Evolutionary conservation across 35 echinoderm and acorn worm species (phyloP).

Genomic region (Ophioderma brevispina): DNA sequence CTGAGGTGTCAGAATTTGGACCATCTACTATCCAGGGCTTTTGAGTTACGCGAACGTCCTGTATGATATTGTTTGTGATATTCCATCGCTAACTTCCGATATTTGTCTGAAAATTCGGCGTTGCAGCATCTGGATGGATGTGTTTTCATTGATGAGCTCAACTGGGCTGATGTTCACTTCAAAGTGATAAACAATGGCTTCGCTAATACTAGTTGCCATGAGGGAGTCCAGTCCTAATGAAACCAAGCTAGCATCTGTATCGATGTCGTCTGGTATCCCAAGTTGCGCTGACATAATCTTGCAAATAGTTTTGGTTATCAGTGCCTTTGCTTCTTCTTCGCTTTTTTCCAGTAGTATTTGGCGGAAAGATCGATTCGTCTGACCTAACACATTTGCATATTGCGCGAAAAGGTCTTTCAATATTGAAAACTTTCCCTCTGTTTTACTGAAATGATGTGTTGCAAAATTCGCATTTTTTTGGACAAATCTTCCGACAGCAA

Average conservation of each 20-base stretch:
- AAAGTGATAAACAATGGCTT: constrained; percentile 7
- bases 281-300: not conserved
- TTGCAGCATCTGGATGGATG: not conserved
- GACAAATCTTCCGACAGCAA: not conserved
- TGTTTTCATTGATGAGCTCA: constrained; percentile 31
- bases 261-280: not conserved
- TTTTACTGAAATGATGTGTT: not conserved
- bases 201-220: constrained; percentile 20
- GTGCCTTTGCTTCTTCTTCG: not conserved
- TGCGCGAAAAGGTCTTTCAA: constrained; percentile 10
- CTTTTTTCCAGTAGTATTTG: not conserved
- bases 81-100: too few relatives aligned
- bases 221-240: constrained; percentile 45
- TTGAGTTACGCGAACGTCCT: too few relatives aligned
- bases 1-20: not conserved
- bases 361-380: not conserved
- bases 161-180: constrained; percentile 5
- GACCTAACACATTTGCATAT: not conserved
- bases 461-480: not conserved
- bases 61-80: too few relatives aligned
- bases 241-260: not conserved
- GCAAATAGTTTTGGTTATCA: not conserved
- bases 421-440: constrained; percentile 16
- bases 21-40: not conserved
- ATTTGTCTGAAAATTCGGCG: not conserved